Conservation (phyloP, 2,113 vertebrate genomes). For the Siniperca knerii region DNA sequence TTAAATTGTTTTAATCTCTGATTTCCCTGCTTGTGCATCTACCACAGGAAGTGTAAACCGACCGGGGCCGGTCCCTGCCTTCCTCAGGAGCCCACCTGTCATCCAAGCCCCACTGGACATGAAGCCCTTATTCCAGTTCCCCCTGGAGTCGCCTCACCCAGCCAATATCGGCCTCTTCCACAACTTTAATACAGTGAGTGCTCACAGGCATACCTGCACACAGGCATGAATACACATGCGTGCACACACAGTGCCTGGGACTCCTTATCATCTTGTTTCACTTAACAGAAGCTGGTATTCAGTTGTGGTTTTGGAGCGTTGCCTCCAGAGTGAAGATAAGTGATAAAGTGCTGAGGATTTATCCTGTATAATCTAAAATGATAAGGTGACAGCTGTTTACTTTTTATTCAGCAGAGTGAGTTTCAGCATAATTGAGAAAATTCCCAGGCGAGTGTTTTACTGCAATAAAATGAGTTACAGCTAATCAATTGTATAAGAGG, state of each 20-base stretch:
- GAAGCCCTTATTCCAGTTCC: conserved; percentile 84
- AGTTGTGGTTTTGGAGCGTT: conserved; percentile 4
- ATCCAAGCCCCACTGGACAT: conserved; percentile 77
- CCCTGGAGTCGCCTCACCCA: conserved; percentile 77
- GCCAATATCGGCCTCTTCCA: conserved; percentile 80
- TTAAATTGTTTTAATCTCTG: neutral
- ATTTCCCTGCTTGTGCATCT: conserved; percentile 22
- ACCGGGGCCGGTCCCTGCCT: conserved; percentile 81
- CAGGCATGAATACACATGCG: neutral
- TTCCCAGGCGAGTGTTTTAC: conserved; percentile 61
- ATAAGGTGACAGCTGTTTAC: conserved; percentile 73
- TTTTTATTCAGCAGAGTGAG: conserved; percentile 58
- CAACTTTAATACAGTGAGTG: conserved; percentile 82
- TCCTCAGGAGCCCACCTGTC: conserved; percentile 81
- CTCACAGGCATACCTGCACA: neutral
- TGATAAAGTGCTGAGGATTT: conserved; percentile 55
- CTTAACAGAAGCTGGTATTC: conserved; percentile 33
- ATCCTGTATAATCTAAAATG: conserved; percentile 57
- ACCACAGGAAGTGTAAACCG: conserved; percentile 81
- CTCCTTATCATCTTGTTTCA: conserved; percentile 30
- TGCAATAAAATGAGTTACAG: conserved; percentile 77
- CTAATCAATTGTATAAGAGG: conserved; percentile 76
- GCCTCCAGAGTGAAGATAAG: conserved; percentile 12
- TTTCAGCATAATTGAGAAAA: conserved; percentile 74
- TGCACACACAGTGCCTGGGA: neutral